Percentiles rank a stretch among this genome's conserved stretches.
Evolutionary conservation across 2,888 invertebrate genomes (phyloP).

Genomic region (Steromphala cineraria): DNA sequence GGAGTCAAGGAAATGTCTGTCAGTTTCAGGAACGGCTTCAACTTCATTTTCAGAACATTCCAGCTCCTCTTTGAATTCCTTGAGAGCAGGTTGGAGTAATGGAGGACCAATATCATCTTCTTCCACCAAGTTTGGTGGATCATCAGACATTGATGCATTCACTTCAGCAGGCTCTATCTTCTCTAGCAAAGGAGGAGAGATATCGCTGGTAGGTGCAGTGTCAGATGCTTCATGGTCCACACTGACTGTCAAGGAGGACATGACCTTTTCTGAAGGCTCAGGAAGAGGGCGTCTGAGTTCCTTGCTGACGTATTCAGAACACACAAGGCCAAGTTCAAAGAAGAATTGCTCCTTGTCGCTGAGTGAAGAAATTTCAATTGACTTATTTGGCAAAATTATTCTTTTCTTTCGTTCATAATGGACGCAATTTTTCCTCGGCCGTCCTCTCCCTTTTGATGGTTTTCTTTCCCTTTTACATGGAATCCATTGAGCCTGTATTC

Average conservation of each 20-base stretch:
- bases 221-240: not conserved
- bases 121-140: not conserved
- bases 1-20: slow-evolving; percentile 12
- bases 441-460: slow-evolving; percentile 12
- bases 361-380: slow-evolving; percentile 22
- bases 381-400: slow-evolving; percentile 22
- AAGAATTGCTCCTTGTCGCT: slow-evolving; percentile 34
- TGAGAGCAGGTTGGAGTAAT: not conserved
- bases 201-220: not conserved
- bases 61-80: not conserved
- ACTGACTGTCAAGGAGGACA: not conserved
- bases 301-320: not conserved
- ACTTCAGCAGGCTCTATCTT: slow-evolving; percentile 1
- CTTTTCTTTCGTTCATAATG: slow-evolving; percentile 14
- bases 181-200: slow-evolving; percentile 20
- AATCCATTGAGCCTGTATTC: slow-evolving; percentile 19
- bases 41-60: not conserved
- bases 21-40: not conserved
- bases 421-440: not conserved
- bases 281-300: not conserved
- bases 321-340: slow-evolving; percentile 29
- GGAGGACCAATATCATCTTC: not conserved
- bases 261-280: not conserved
- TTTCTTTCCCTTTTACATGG: slow-evolving; percentile 14
- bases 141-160: not conserved